Evolutionary conservation across 1,140 invertebrate species (phyloP), one percentile per base, ranked within the genome.

Genomic region (Nebria ingens): DNA sequence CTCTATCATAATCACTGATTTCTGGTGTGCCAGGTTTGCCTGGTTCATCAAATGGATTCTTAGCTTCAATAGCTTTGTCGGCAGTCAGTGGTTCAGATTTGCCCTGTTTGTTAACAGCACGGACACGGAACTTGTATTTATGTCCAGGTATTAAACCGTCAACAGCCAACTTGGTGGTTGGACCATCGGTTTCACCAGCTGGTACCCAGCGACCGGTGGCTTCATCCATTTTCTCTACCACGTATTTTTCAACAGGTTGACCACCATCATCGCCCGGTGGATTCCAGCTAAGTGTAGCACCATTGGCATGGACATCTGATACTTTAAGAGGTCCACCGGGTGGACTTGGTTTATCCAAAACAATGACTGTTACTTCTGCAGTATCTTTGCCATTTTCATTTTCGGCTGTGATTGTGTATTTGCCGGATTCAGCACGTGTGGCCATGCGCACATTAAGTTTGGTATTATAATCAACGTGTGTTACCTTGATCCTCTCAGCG

Each of bases 81-180:
- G 92, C 86, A 1, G 87, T 87, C 1, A 99, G 75, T 17, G 95
- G 94, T 64, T 98, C 93, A 19, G 94, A 97, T 71, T 88, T 89
- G 51, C 96, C 97, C 78, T 97, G 90, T 57, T 89, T 88, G 66
- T 99, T 99, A 25, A 93, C 91, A 20, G 96, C 95, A 21, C 88
- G 79, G 0, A 98, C 94, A 58, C 95, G 75, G 78, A 97, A 98
- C 72, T 96, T 95, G 73, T 98, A 98, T 70, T 94, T 93, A 64
- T 97, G 91, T 54, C 88, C 89, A 0, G 92, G 90, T 29, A 77
- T 81, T 0, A 98, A 71, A 12, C 84, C 89, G 54, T 90, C 86
- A 0, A 93, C 76, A 1, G 84, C 72, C 1, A 91, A 66, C 12
- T 70, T 77, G 1, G 89, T 92, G 42, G 75, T 72, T 0, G 88